Conservation (phyloP, 2,888 invertebrate species). For the Trilocha varians region DNA sequence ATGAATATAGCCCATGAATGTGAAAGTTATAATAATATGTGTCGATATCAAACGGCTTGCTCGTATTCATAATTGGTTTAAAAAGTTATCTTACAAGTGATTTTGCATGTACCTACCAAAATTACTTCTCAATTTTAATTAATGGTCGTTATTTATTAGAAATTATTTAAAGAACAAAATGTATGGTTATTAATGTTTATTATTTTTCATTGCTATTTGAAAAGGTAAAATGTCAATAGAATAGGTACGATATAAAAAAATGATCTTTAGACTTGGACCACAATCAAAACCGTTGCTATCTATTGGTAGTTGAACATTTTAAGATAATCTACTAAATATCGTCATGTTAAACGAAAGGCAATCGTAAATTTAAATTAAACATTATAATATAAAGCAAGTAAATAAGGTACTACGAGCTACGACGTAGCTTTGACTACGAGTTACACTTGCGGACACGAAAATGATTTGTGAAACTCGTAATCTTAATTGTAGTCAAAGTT, state of each 20-base stretch:
- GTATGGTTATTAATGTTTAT: background rate
- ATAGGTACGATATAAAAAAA: too few relatives aligned
- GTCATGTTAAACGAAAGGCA: constrained; percentile 3
- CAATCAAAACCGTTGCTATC: constrained; percentile 4
- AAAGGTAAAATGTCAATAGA: too few relatives aligned
- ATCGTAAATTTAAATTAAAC: background rate
- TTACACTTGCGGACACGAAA: constrained; percentile 23
- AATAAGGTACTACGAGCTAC: constrained; percentile 22
- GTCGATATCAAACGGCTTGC: too few relatives aligned
- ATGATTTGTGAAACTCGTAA: constrained; percentile 40
- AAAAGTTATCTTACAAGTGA: too few relatives aligned
- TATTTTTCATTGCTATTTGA: too few relatives aligned
- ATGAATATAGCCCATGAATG: too few relatives aligned
- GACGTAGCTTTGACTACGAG: constrained; percentile 11
- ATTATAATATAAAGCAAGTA: constrained; percentile 20
- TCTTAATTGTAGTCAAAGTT: constrained; percentile 64
- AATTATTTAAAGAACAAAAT: background rate
- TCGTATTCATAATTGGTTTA: too few relatives aligned
- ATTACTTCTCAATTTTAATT: background rate
- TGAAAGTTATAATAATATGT: too few relatives aligned
- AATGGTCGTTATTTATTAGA: background rate
- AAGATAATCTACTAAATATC: constrained; percentile 4
- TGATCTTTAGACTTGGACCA: constrained; percentile 1
- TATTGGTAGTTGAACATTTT: constrained; percentile 6
- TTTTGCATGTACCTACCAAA: too few relatives aligned